Evolutionary conservation across 2,888 invertebrate species (phyloP), one percentile per base, ranked within the genome.

Genomic region (Orchesellides sinensis): DNA sequence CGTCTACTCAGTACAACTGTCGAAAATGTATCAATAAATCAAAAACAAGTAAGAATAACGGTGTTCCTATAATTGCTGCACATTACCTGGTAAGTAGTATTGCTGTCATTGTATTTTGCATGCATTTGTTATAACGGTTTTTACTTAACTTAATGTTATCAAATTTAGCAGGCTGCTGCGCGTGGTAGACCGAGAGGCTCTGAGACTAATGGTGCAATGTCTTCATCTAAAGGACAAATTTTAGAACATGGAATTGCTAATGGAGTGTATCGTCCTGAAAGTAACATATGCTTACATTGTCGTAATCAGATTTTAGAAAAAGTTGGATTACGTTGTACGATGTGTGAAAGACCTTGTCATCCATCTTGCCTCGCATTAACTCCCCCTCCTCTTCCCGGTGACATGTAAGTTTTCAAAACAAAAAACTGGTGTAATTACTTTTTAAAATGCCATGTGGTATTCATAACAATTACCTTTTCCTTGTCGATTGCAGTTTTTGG

Each of bases 291-390:
- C 49, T 81, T 88, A 40, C 86, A 86, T 49, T 88, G 88, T 66
- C 73, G 85, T n/a, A 47, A 65, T n/a, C 47, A 27, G 32, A 86
- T 85, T 54, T 25, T 25, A 25, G 83, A 83, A 12, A 72, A 82
- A 56, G 79, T 86, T 61, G 83, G 86, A 32, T 74, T 88, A 65
- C 83, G 83, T 21, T 88, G 88, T 45, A 85, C 87, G 47, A 81
- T 88, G 83, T 88, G 88, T 54, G 84, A 83, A 47, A 65, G 84
- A 40, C 83, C 85, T n/a, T 87, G 87, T 77, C 88, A 87, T 77
- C 73, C 85, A n/a, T 73, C 69, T 0, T 88, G 88, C 54, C 61
- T 86, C n/a, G 75, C 85, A 21, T 59, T 86, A 8, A 83, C 82
- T 17, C 87, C 88, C 1, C 68, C 72, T 12, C 87, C 88, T 6